Evolutionary conservation across 2,797 vertebrate species (phyloP).

Genomic region (Tadarida brasiliensis): DNA sequence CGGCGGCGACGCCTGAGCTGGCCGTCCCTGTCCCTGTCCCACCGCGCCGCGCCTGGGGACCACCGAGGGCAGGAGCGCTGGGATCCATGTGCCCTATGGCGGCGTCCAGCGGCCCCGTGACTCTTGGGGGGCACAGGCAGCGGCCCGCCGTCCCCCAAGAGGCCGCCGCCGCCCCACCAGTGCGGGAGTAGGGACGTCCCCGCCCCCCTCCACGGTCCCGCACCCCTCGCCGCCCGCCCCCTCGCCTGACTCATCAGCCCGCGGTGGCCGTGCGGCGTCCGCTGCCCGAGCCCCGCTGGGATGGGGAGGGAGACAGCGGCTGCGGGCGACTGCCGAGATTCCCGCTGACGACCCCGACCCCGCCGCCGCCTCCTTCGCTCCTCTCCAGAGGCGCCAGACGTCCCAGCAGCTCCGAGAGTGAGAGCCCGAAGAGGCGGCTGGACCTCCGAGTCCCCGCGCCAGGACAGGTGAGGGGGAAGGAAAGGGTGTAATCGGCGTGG

Average conservation of each 20-base stretch:
- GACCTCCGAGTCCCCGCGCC: background rate
- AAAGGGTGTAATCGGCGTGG: background rate
- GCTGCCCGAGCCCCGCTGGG: conserved; percentile 57
- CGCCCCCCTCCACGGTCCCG: background rate
- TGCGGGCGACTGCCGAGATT: background rate
- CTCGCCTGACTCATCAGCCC: conserved; percentile 79
- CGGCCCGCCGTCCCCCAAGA: background rate
- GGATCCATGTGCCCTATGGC: background rate
- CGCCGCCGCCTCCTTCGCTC: background rate
- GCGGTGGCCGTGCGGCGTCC: conserved; percentile 53
- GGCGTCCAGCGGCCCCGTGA: background rate
- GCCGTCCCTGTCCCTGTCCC: background rate
- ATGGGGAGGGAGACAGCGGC: conserved; percentile 34
- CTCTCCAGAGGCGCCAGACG: background rate
- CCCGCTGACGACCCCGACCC: conserved; percentile 62
- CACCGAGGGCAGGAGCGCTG: background rate
- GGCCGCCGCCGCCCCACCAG: conserved; percentile 20
- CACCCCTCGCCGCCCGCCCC: conserved; percentile 64
- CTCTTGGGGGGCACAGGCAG: conserved; percentile 23
- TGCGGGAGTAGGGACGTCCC: conserved; percentile 52
- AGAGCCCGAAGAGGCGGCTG: background rate
- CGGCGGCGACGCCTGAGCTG: background rate
- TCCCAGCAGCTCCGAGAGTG: background rate
- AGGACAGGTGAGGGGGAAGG: conserved; percentile 69
- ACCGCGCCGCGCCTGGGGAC: background rate